A percentile compares a stretch with the other conserved stretches of the same genome.
phyloP scores from a whole-genome alignment of 1,140 invertebrate species.

The Drosophila pruinosa region DNA sequence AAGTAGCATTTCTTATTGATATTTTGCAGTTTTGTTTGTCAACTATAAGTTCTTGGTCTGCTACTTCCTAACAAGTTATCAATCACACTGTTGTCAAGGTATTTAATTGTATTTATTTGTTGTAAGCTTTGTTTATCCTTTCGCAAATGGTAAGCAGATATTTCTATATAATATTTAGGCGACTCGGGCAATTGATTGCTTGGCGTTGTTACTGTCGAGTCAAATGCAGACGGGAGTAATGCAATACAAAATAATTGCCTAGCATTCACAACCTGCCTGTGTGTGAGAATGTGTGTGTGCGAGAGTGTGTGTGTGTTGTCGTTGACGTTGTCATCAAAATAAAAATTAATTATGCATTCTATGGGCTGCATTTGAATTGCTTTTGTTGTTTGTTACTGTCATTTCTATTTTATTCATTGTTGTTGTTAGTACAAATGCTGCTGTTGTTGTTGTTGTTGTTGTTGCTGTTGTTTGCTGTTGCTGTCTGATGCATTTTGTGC shows the following conservation, averaged over 20 bases:
- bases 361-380: conserved; percentile 79
- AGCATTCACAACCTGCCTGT: conserved; percentile 1
- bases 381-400: conserved; percentile 77
- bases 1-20: too few species aligned
- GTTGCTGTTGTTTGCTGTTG: conserved; percentile 28
- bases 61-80: too few species aligned
- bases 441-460: conserved; percentile 18
- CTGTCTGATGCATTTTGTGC: conserved; percentile 37
- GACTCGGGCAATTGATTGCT: neutral
- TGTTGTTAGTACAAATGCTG: conserved; percentile 28
- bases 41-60: too few species aligned
- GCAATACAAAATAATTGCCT: conserved; percentile 31
- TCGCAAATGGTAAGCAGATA: neutral
- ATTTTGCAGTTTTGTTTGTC: too few species aligned
- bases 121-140: neutral
- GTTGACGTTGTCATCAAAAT: conserved; percentile 83
- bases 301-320: neutral
- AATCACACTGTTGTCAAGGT: too few species aligned
- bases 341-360: conserved; percentile 83
- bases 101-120: neutral
- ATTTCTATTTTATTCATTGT: conserved; percentile 65
- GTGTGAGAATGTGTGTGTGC: neutral
- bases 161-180: neutral
- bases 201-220: neutral
- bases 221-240: conserved; percentile 4